Evolutionary conservation across 2,113 vertebrate genomes (phyloP), one percentile per base, ranked within the genome.

Genomic region (Triplophysa rosa): DNA sequence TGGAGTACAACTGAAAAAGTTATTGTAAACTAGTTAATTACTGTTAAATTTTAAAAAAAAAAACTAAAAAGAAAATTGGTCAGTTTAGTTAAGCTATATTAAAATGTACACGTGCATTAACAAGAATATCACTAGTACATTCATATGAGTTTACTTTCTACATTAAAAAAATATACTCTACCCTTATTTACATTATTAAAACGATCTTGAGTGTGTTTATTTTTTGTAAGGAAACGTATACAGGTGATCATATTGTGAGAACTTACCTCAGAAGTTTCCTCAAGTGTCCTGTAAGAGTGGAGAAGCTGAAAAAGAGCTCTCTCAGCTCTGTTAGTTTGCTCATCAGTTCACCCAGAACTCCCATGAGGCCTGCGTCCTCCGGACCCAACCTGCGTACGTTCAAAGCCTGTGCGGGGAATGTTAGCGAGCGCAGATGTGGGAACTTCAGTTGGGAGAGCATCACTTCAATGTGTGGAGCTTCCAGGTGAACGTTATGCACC

Each of bases 401-500:
- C 40, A 99, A 88, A 0, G 96, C 94, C 13, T 92, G 92, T 1
- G 95, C 91, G 0, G 98, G 98, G 69, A 99, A 89, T 0, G 95
- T 96, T 83, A 99, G 91, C 0, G 97, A 94, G 78, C 86, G 85
- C 62, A 99, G 47, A 0, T 82, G 87, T 19, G 94, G 92, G 67
- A 99, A 94, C 45, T 87, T 86, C 74, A 95, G 86, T n/a, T 89
- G 91, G 52, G 89, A 93, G 40, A 99, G 87, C 77, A 99, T 90
- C 71, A 95, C 91, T 84, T 95, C 94, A 84, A 99, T 87, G 69
- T 97, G 95, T 13, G 92, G 75, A n/a, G 95, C 94, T 79, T 97
- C 94, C 86, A 99, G 82, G 11, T 90, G 94, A 49, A 99, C 92
- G 0, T 97, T 99, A 88, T 99, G 97, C 63, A 99, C 97, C 23